phyloP scores from a whole-genome alignment of 2,113 vertebrate genomes.

The Sula dactylatra region DNA sequence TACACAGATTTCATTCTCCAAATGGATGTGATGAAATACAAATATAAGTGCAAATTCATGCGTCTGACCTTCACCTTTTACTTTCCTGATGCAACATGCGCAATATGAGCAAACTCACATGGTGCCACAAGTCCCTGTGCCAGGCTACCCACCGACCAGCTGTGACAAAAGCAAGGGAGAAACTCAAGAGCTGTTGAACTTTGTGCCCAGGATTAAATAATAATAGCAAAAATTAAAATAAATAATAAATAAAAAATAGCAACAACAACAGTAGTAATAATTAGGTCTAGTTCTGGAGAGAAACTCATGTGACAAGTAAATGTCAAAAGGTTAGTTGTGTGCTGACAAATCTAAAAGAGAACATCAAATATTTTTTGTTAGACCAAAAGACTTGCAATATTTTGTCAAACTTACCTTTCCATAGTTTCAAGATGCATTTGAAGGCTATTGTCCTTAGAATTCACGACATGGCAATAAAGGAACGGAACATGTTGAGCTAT shows the following conservation, averaged over 20 bases:
- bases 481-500: not conserved
- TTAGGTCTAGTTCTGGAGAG: not conserved
- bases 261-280: not conserved
- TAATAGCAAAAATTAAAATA: not conserved
- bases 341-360: not conserved
- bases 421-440: not conserved
- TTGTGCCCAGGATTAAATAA: not conserved
- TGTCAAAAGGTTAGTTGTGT: not conserved
- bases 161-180: not conserved
- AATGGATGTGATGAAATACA: not conserved
- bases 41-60: not conserved
- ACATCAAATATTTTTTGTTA: no score
- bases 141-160: not conserved
- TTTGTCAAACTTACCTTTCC: not conserved
- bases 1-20: not conserved
- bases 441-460: not conserved
- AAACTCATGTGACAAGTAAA: not conserved
- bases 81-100: not conserved
- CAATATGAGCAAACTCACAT: not conserved
- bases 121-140: not conserved
- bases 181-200: not conserved
- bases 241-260: not conserved
- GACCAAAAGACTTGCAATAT: not conserved
- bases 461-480: not conserved
- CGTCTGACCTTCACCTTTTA: not conserved